A percentile compares a stretch with the other conserved stretches of the same genome.
Evolutionary conservation across 2,113 vertebrate genomes (phyloP).

Genomic region (Misgurnus anguillicaudatus): DNA sequence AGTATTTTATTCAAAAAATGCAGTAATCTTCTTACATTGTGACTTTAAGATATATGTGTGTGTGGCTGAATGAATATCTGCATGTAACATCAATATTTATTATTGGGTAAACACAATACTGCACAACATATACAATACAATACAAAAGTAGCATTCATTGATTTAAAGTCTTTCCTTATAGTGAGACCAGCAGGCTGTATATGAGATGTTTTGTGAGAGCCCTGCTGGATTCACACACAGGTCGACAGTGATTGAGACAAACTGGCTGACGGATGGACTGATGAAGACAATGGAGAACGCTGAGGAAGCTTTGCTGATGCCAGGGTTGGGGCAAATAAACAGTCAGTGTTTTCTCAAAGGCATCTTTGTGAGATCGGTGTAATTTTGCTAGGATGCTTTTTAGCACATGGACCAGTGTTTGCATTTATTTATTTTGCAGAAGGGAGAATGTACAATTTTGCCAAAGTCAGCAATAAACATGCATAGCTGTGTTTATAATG

Average conservation of each 20-base stretch:
- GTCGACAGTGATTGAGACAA: slow-evolving; percentile 44
- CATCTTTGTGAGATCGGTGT: neutral
- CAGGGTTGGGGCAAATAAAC: neutral
- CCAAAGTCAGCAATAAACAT: too few relatives aligned
- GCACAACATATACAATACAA: too few relatives aligned
- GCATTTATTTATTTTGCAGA: too few relatives aligned
- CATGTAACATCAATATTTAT: too few relatives aligned
- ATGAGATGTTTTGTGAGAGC: slow-evolving; percentile 59
- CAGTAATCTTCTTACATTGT: too few relatives aligned
- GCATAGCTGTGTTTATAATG: too few relatives aligned
- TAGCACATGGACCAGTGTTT: too few relatives aligned
- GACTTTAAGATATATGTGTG: neutral
- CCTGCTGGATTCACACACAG: slow-evolving; percentile 64
- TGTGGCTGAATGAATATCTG: slow-evolving; percentile 63
- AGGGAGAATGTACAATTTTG: too few relatives aligned
- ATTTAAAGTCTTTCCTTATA: too few relatives aligned
- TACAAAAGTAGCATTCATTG: too few relatives aligned
- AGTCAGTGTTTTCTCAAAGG: neutral
- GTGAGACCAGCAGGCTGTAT: slow-evolving; percentile 65
- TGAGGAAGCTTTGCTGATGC: slow-evolving; percentile 33
- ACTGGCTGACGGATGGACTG: slow-evolving; percentile 14
- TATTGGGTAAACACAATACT: too few relatives aligned
- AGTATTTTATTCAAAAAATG: too few relatives aligned
- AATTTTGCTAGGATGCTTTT: neutral
- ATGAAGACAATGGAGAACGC: slow-evolving; percentile 36